phyloP scores from a whole-genome alignment of 2,113 vertebrate genomes.

The Cyphomyrus discorhynchus region DNA sequence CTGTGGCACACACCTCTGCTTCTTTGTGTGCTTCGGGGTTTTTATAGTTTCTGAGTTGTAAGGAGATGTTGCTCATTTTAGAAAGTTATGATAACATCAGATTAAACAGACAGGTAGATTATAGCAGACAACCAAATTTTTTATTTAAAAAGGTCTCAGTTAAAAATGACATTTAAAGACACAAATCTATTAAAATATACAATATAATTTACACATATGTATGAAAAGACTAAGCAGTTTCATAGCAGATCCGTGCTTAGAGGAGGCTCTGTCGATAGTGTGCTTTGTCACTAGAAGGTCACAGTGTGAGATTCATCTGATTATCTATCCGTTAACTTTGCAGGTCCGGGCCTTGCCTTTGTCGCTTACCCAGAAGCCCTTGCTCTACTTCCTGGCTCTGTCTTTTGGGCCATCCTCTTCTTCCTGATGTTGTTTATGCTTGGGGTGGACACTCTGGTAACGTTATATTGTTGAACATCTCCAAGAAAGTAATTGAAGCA shows the following conservation, averaged over 20 bases:
- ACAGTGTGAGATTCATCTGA: not conserved
- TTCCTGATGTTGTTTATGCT: slow-evolving; percentile 74
- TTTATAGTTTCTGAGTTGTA: not conserved
- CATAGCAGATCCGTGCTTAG: not conserved
- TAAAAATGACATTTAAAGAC: not conserved
- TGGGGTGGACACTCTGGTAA: slow-evolving; percentile 70
- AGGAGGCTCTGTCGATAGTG: not conserved
- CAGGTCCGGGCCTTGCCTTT: slow-evolving; percentile 72
- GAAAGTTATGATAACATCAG: not conserved
- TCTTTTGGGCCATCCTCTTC: slow-evolving; percentile 72
- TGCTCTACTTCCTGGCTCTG: slow-evolving; percentile 67
- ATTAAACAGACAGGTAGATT: not conserved
- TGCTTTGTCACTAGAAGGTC: not conserved
- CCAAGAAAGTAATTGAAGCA: not conserved
- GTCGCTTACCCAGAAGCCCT: slow-evolving; percentile 76
- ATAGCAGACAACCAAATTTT: not conserved
- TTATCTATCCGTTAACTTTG: not conserved
- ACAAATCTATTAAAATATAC: not conserved
- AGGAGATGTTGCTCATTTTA: not conserved
- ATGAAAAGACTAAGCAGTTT: not conserved
- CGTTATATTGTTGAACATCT: not conserved
- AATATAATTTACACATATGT: not conserved
- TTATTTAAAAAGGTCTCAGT: not conserved
- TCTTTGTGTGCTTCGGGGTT: not conserved
- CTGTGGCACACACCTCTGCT: not conserved